Base-by-base conservation (phyloP, 2,797 vertebrate species). In the Crenichthys baileyi region DNA sequence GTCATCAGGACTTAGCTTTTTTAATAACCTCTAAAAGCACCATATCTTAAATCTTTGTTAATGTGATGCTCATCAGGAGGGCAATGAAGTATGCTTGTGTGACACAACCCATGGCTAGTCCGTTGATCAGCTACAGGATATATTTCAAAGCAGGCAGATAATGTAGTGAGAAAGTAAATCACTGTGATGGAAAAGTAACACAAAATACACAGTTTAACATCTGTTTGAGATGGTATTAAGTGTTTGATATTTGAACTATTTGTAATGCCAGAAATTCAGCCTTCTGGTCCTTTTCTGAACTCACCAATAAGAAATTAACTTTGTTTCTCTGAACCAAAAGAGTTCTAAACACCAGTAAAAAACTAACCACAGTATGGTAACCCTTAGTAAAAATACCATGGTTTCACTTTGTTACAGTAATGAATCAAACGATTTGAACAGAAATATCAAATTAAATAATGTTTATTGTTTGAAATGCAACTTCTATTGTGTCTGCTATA, bases 1-100 rank as follows among this genome's bases (percentile, higher is more conserved):
- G 44, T 70, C 67, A 70, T n/a, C 39, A 46, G 41, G 67, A 15
- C 24, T 68, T 48, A 70, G 67, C 67, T 26, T 48, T 44, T 70
- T 26, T 48, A 46, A 70, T 70, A 48, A 44, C 24, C 13, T 26
- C 26, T 70, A 70, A n/a, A 70, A 26, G 41, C 67, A 70, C 67
- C 13, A 26, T 48, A 46, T 46, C 67, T 46, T 13, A 70, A 70
- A 46, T 16, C 44, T 26, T 67, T 55, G 5, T 55, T 67, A 67
- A 41, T 67, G 63, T 48, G 67, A 48, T 46, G 67, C 13, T 24
- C 67, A 70, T 26, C 5, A 70, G 44, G 67, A 46, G n/a, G 22
- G 67, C 41, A 16, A 26, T 26, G 44, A 70, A 70, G 48, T 26
- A n/a, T 2, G 41, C 18, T 3, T 44, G 5, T 67, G 41, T 68